Evolutionary conservation across 2,888 invertebrate genomes (phyloP), one percentile per base, ranked within the genome.

Genomic region (Eristalis tenax): DNA sequence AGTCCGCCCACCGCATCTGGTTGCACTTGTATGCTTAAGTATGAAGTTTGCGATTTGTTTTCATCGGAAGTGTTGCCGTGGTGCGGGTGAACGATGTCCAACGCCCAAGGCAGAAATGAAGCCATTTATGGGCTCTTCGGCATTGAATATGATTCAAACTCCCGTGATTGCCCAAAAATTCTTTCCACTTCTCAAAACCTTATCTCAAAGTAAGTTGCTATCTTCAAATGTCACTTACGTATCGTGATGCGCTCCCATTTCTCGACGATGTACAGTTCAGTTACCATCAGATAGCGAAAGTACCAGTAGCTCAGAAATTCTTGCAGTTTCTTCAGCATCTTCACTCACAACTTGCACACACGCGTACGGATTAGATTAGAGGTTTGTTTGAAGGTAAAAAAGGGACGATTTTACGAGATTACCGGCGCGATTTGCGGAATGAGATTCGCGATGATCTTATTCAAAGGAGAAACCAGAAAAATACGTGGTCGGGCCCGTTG

Each of bases 181-280:
- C 22, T 43, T 18, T 50, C 18, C 18, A 5, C 6, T 23, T 0
- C 59, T 3, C 15, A 26, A 18, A n/a, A 4, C 13, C 56, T 56
- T 56, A 56, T 56, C 56, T 13, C 5, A 26, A n/a, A n/a, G 5
- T 5, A n/a, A n/a, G 15, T 50, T 8, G 2, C 11, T 15, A 59
- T 26, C 23, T 11, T 13, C 23, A 26, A 59, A 59, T 13, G 15
- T 0, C 68, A 91, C 93, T 92, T 95, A 96, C 96, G 95, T 89
- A 95, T 94, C 90, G 95, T 94, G 63, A 94, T 92, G 91, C 95
- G 93, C 91, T 96, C 96, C 96, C 96, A 96, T 93, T 94, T 95
- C 90, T 96, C 96, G 1, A 96, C 96, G 94, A 96, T 96, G 90
- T 96, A 96, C 15, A 96, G 91, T 90, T 96, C 96, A 0, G 96